Percentiles rank a stretch among this genome's conserved stretches.
Evolutionary conservation across 2,888 invertebrate species (phyloP).

Genomic region (Pseudococcus longispinus): DNA sequence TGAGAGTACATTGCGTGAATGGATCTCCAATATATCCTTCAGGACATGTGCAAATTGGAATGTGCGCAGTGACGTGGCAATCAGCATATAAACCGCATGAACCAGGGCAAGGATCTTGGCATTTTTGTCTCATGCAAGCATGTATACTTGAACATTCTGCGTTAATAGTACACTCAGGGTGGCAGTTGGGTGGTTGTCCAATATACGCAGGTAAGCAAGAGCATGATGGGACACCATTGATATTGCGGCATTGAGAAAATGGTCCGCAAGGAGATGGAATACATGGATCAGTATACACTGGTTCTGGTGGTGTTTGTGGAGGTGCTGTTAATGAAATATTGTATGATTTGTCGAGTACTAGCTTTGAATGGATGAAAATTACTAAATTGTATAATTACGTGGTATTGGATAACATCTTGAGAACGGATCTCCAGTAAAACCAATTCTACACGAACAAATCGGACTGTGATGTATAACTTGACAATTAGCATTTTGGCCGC

Average conservation of each 20-base stretch:
- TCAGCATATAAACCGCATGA: conserved; percentile 64
- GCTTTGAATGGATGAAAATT: background rate
- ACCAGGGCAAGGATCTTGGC: conserved; percentile 64
- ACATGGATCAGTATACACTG: conserved; percentile 62
- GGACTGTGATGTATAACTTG: conserved; percentile 76
- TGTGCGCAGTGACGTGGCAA: conserved; percentile 65
- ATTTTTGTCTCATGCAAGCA: conserved; percentile 64
- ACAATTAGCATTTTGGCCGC: conserved; percentile 77
- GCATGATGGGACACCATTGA: conserved; percentile 63
- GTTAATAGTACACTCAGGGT: conserved; percentile 79
- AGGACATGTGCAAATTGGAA: conserved; percentile 65
- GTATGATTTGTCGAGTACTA: no score
- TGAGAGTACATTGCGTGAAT: conserved; percentile 61
- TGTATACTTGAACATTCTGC: conserved; percentile 63
- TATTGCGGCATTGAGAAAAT: conserved; percentile 62
- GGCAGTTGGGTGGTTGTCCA: conserved; percentile 68
- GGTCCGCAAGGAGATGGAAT: conserved; percentile 62
- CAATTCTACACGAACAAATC: conserved; percentile 71
- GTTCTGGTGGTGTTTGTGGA: conserved; percentile 59
- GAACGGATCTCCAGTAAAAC: conserved; percentile 73
- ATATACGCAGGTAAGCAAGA: conserved; percentile 61
- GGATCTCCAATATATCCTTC: conserved; percentile 62
- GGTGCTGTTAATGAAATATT: conserved; percentile 35
- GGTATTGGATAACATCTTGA: conserved; percentile 67
- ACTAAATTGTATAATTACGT: conserved; percentile 58